phyloP scores from a whole-genome alignment of 2,113 vertebrate species.

The Pachycephala philippinensis region DNA sequence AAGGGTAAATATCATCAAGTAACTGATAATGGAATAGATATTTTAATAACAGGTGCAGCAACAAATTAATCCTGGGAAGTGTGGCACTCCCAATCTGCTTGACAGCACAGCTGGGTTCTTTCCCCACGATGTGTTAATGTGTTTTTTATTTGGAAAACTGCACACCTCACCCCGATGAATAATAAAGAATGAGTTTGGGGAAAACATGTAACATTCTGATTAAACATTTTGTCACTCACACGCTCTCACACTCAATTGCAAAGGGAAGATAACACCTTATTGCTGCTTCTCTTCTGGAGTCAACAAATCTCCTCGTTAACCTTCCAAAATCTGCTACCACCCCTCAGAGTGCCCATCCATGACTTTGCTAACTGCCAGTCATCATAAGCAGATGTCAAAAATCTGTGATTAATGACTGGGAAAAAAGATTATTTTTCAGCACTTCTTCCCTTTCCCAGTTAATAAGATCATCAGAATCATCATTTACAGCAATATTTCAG shows the following conservation, averaged over 20 bases:
- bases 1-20: background rate
- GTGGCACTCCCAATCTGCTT: background rate
- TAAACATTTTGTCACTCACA: background rate
- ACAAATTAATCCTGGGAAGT: background rate
- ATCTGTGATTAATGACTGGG: background rate
- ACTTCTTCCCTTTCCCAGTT: background rate
- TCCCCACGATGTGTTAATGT: background rate
- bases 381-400: background rate
- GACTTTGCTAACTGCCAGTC: background rate
- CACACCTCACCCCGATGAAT: background rate
- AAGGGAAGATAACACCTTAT: background rate
- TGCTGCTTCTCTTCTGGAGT: background rate
- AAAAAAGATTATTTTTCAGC: background rate
- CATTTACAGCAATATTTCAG: background rate
- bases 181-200: background rate
- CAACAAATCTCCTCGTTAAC: background rate
- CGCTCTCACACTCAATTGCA: background rate
- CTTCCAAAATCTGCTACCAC: background rate
- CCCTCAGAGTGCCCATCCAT: background rate
- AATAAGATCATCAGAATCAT: background rate
- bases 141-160: slow-evolving; percentile 12
- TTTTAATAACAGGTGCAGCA: slow-evolving; percentile 28
- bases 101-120: background rate
- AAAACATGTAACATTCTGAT: background rate
- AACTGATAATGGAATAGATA: background rate